A percentile compares a stretch with the other conserved stretches of the same genome.
These are phyloP conservation scores for Ennomos quercinarius DNA, from an alignment of 2,888 invertebrate species.

Conservation along the genomic window DNA sequence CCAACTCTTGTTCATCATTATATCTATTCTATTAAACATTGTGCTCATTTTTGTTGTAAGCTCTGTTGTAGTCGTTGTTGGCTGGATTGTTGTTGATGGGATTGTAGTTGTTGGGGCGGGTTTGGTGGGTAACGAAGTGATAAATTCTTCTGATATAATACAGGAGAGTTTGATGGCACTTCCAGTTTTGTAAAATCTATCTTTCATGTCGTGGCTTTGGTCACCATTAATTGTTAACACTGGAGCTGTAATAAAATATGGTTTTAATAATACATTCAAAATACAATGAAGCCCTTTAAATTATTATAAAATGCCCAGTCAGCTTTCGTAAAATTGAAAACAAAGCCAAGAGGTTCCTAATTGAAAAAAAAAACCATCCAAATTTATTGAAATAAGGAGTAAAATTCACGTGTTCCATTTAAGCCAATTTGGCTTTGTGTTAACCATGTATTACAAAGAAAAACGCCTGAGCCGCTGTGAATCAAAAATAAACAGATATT, in stretches of 20 bases:
- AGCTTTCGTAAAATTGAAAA: no score
- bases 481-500: no score
- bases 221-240: slow-evolving; percentile 90
- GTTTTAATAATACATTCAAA: no score
- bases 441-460: no score
- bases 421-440: no score
- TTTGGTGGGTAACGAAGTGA: slow-evolving; percentile 63
- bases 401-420: no score
- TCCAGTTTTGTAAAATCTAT: slow-evolving; percentile 90
- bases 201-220: slow-evolving; percentile 88
- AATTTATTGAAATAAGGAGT: no score
- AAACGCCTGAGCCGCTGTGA: no score
- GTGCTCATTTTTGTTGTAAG: slow-evolving; percentile 75
- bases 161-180: slow-evolving; percentile 90
- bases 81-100: slow-evolving; percentile 60
- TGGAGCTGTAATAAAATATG: slow-evolving; percentile 83
- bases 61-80: slow-evolving; percentile 71
- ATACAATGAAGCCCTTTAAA: no score
- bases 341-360: no score
- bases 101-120: slow-evolving; percentile 56
- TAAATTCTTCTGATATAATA: slow-evolving; percentile 77
- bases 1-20: slow-evolving; percentile 83
- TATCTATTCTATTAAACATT: slow-evolving; percentile 79
- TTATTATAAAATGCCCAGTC: no score
- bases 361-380: no score